phyloP scores from a whole-genome alignment of 2,888 invertebrate species.

The Uropetala carovei region DNA sequence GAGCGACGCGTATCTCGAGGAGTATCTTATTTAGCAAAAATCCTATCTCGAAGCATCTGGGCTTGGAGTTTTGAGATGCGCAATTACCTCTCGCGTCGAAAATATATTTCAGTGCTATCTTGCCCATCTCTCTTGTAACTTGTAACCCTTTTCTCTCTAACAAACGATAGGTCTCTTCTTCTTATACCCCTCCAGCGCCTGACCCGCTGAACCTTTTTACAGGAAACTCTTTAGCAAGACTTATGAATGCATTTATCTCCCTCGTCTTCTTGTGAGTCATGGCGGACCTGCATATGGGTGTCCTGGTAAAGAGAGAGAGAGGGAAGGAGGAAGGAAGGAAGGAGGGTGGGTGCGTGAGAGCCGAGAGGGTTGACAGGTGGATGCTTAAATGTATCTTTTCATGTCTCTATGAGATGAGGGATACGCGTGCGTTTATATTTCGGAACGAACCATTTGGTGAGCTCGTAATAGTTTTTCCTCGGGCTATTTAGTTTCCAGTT shows the following conservation, averaged over 20 bases:
- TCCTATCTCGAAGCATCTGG: neutral
- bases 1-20: neutral
- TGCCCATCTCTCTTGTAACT: constrained; percentile 34
- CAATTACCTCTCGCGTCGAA: constrained; percentile 25
- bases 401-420: constrained; percentile 34
- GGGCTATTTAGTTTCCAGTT: neutral
- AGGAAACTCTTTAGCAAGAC: constrained; percentile 37
- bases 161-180: constrained; percentile 20
- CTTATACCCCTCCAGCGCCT: neutral
- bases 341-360: too few species aligned
- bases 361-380: constrained; percentile 43
- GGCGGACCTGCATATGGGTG: constrained; percentile 31
- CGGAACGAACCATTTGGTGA: constrained; percentile 48
- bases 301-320: neutral
- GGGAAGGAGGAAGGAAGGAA: neutral
- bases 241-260: constrained; percentile 51
- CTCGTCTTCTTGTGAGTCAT: neutral
- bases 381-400: constrained; percentile 38
- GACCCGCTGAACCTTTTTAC: constrained; percentile 16
- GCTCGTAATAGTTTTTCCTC: constrained; percentile 35
- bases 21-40: constrained; percentile 3
- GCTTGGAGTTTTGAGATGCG: neutral
- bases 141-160: neutral
- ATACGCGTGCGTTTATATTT: constrained; percentile 49
- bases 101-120: constrained; percentile 24